Evolutionary conservation across 1,140 invertebrate species (phyloP), one percentile per base, ranked within the genome.

Genomic region (Cydia fagiglandana): DNA sequence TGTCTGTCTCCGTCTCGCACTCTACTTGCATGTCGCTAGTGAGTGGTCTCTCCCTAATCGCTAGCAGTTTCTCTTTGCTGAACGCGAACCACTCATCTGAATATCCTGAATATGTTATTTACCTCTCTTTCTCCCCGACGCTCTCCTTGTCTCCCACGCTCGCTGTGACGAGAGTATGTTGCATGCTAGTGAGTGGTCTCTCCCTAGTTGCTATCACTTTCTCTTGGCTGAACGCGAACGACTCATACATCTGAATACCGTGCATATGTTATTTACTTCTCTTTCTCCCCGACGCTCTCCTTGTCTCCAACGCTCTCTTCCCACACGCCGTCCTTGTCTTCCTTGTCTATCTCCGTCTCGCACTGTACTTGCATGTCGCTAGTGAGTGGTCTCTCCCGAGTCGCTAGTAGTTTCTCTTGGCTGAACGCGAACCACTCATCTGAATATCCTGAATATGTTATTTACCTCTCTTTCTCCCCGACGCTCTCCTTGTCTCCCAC

Each of bases 211-310:
- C 79, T 4, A 87, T 41, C 4, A 90, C 53, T 64, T 79, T 81
- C 77, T 87, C 85, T 47, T 90, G 89, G 47, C 84, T 88, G 2
- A 68, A 73, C 3, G 84, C 73, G 64, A 91, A 87, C 0, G 89
- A 86, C 4, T 92, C 86, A 64, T 83, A 92, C 89, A 91, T 91
- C 70, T 87, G 30, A 34, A 2, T 34, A 34, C 30, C 30, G 30
- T 34, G 30, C 2, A 34, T 34, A 34, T 34, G 30, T 4, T 75
- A 68, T 47, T 41, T 61, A 53, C 74, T 6, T 78, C 74, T 73
- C 30, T 34, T 34, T 78, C 76, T 13, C 53, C 17, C 17, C 53
- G 0, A 56, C 53, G 53, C 53, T 56, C 0, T 56, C 53, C 53
- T 56, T 56, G 53, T 56, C 53, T 56, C 53, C 53, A 17, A 56